Evolutionary conservation across 2,113 vertebrate species (phyloP).

Genomic region (Saguinus midas): DNA sequence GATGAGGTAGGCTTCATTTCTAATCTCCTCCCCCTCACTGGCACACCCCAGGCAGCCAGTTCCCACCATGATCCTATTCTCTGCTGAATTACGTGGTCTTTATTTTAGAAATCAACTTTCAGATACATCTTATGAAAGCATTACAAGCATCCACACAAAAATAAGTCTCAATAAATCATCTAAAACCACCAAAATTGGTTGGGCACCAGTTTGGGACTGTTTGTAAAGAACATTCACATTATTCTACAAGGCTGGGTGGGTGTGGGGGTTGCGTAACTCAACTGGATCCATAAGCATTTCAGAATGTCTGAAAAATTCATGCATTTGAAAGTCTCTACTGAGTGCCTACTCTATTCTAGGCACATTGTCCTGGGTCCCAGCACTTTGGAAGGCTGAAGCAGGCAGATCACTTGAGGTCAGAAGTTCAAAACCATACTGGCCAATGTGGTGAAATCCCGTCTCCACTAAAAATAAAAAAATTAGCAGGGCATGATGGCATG

Average conservation of each 20-base stretch:
- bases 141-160: not conserved
- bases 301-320: constrained; percentile 24
- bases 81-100: not conserved
- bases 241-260: not conserved
- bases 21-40: not conserved
- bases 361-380: too few relatives aligned
- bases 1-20: not conserved
- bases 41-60: not conserved
- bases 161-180: not conserved
- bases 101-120: not conserved
- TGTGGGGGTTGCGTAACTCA: not conserved
- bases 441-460: too few relatives aligned
- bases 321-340: not conserved
- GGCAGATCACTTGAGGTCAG: too few relatives aligned
- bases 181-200: not conserved
- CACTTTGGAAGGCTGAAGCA: too few relatives aligned
- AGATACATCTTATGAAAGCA: not conserved
- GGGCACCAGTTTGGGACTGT: too few relatives aligned
- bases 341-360: not conserved
- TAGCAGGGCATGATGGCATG: too few relatives aligned
- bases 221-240: not conserved
- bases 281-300: constrained; percentile 38
- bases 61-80: not conserved
- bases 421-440: too few relatives aligned
- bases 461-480: too few relatives aligned